Evolutionary conservation across 2,888 invertebrate species (phyloP).

Genomic region (Agriopis leucophaearia): DNA sequence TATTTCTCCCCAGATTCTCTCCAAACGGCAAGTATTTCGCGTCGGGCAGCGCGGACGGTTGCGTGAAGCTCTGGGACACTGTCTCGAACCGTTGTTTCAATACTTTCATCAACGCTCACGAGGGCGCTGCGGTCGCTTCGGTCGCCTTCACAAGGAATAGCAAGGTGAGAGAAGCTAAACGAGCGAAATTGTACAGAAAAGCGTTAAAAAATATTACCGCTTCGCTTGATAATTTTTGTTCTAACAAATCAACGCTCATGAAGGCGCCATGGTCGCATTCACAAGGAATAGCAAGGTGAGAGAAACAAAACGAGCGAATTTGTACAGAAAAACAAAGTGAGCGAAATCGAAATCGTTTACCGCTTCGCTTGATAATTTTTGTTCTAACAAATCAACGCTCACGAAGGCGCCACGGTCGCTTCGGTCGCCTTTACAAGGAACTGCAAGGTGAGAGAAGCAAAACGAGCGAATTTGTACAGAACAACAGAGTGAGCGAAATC

Average conservation of each 20-base stretch:
- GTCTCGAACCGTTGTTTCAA: conserved; percentile 97
- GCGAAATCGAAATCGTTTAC: too few relatives aligned
- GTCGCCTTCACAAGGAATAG: conserved; percentile 97
- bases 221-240: too few relatives aligned
- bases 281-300: conserved; percentile 98
- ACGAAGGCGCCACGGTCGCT: too few relatives aligned
- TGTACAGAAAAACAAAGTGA: background rate
- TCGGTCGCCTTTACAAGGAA: too few relatives aligned
- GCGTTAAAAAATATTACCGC: too few relatives aligned
- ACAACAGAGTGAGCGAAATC: background rate
- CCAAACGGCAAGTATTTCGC: conserved; percentile 88
- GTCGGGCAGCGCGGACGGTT: conserved; percentile 96
- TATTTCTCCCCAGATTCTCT: background rate
- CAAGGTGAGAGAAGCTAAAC: conserved; percentile 88
- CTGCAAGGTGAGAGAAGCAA: too few relatives aligned
- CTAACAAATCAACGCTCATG: conserved; percentile 97
- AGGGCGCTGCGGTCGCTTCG: conserved; percentile 97
- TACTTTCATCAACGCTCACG: conserved; percentile 97
- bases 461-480: background rate
- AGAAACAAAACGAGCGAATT: too few relatives aligned
- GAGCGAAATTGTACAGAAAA: background rate
- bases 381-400: too few relatives aligned
- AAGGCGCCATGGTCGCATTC: conserved; percentile 97
- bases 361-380: too few relatives aligned
- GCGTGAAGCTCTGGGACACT: conserved; percentile 98